Base-by-base conservation (phyloP, 2,113 vertebrate species). In the Amphiprion percula region DNA sequence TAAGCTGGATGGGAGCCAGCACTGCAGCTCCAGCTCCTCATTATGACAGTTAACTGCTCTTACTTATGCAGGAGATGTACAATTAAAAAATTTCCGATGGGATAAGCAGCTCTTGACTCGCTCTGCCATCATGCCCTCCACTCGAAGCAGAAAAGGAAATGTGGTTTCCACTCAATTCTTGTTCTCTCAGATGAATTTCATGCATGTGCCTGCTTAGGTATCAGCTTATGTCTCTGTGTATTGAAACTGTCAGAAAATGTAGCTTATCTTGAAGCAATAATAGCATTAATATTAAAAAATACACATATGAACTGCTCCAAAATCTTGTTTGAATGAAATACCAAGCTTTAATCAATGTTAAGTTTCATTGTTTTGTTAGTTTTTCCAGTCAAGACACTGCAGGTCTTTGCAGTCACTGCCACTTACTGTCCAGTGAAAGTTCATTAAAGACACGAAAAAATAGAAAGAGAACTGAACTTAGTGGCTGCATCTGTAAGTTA, bases 71-170 rank as follows among this genome's bases (percentile, higher is more conserved):
- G 75, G 58, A 86, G 70, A 86, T 62, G 68, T 63, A 80, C 74
- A 89, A 89, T 90, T 82, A 87, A 80, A 80, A 54, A 26, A 77
- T 64, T 61, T 64, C 28, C 68, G 60, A 62, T 66, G 0, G 0
- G 69, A 84, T 55, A 33, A 90, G 79, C 54, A 37, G 66, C 83
- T 67, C 85, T 91, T 78, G 76, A 86, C 78, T 78, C 56, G 88
- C 81, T 73, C 66, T 59, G 68, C 83, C 69, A 65, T 82, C 83
- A 54, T 49, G 62, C 53, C 73, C 30, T 76, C 80, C 74, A 68
- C 84, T 87, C 47, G 52, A 53, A 88, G 84, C 37, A 80, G 53
- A 58, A 41, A 39, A 80, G 83, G 66, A 75, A 74, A 74, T n/a
- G 56, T 15, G 0, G n/a, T 62, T 64, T 54, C 47, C 33, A 53